These are phyloP conservation scores for Teleogryllus oceanicus DNA, from an alignment of 2,888 invertebrate species.

Conservation along the genomic window DNA sequence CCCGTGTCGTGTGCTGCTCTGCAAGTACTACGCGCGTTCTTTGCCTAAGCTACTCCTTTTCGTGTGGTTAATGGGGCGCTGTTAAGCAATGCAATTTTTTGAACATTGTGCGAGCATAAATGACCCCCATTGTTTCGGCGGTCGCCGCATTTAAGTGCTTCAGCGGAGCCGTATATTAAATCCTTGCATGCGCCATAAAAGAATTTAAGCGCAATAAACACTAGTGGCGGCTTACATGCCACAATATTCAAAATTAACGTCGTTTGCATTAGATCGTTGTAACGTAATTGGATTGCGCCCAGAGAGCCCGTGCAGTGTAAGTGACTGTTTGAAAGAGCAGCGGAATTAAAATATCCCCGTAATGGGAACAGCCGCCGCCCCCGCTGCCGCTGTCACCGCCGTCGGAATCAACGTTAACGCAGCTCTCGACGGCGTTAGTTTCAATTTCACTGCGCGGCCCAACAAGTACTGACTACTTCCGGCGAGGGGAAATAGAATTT, in stretches of 20 bases:
- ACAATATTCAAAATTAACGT: not conserved
- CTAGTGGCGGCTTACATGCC: not conserved
- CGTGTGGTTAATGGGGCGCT: not conserved
- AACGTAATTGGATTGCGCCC: not conserved
- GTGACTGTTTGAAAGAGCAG: too few relatives aligned
- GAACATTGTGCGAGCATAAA: not conserved
- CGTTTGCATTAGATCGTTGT: slow-evolving; percentile 9
- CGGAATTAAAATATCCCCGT: too few relatives aligned
- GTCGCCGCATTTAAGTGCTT: not conserved
- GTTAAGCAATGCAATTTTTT: slow-evolving; percentile 3
- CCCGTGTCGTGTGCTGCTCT: too few relatives aligned
- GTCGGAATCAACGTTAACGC: too few relatives aligned
- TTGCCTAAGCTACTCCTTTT: not conserved
- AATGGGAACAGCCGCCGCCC: too few relatives aligned
- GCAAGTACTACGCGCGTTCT: too few relatives aligned
- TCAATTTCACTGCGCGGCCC: too few relatives aligned
- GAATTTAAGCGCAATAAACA: slow-evolving; percentile 1
- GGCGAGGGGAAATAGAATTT: too few relatives aligned
- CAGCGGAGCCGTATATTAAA: slow-evolving; percentile 6
- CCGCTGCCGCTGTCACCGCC: too few relatives aligned
- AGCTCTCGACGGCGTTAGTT: too few relatives aligned
- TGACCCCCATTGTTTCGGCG: not conserved
- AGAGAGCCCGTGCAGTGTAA: not conserved
- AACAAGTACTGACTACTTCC: too few relatives aligned
- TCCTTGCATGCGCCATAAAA: slow-evolving; percentile 7